Base-by-base conservation (phyloP, 1,140 invertebrate species). In the Pseudomyrmex dendroicus region DNA sequence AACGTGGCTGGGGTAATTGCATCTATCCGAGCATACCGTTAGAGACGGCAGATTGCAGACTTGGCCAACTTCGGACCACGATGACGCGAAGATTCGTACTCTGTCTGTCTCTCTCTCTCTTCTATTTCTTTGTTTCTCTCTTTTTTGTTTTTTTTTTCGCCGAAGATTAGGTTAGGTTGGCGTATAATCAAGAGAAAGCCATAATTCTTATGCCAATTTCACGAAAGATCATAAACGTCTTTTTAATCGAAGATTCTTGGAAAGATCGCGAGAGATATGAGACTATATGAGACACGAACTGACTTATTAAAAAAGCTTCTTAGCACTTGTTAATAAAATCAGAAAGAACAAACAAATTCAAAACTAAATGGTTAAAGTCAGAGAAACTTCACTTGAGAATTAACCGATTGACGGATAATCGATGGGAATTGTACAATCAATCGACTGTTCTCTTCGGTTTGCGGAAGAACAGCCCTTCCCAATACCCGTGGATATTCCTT, bases 1-100 rank as follows among this genome's bases (percentile, higher is more conserved):
- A 86, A 90, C 50, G 66, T 61, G 59, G 62, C 73, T 56, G 20
- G 50, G 78, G 74, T 90, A 89, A 90, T 91, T 90, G 87, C 84
- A 68, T 88, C 87, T 83, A 86, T 82, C 76, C 77, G 35, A 82
- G 67, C 70, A 82, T 17, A 35, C 78, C 78, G 70, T 82, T 59
- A 73, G 70, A 74, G 72, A 74, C 78, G 57, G 70, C 70, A 82
- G 78, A 73, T 82, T 74, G 78, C 76, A 22, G 64, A 80, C 76
- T n/a, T n/a, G n/a, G n/a, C n/a, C n/a, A n/a, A n/a, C n/a, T n/a
- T n/a, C n/a, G n/a, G n/a, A n/a, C n/a, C n/a, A n/a, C n/a, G n/a
- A n/a, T n/a, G n/a, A n/a, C n/a, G n/a, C n/a, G n/a, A n/a, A n/a
- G n/a, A n/a, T n/a, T n/a, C n/a, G n/a, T n/a, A n/a, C n/a, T n/a